Base-by-base conservation (phyloP, 2,888 invertebrate genomes). In the Drosophila pegasa region DNA sequence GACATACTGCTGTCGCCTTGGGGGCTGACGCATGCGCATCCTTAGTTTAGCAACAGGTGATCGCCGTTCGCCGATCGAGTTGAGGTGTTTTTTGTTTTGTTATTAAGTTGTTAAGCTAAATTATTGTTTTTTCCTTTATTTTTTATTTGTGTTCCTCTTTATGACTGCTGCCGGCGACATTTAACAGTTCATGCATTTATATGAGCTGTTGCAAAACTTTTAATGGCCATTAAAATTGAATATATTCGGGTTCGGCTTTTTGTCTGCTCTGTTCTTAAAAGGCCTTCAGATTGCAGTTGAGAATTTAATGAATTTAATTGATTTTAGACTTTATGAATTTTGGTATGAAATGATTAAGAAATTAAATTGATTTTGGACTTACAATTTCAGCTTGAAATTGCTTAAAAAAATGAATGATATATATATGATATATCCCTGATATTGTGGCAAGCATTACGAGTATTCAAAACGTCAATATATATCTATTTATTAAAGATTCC, bases 71-170 rank as follows among this genome's bases (percentile, higher is more conserved):
- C 8, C 29, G 29, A 29, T 63, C 64, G 73, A 74, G 68, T 66
- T 65, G 71, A 72, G 63, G 68, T 84, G 68, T 68, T 72, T 73
- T 75, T 75, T 80, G 64, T 84, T 89, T 89, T 81, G 80, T 89
- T 91, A 91, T 90, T 89, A 91, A 91, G 90, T 91, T 89, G 89
- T 90, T 91, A 89, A 87, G 75, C 70, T 82, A 75, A 88, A 75
- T 78, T 86, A 80, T 82, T 82, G 75, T 71, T 69, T 76, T 71
- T 77, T 47, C 22, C 54, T 56, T 58, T 16, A 56, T 69, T 70
- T 80, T 61, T 14, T 55, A 74, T 71, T 70, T 68, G 63, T 72
- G 54, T 66, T 60, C 58, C 58, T 55, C 70, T 67, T 62, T 67
- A 73, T 75, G 65, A 27, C 14, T 43, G 85, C 87, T 85, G 57